Percentiles rank a stretch among this genome's conserved stretches.
Conservation (phyloP, 2,797 vertebrate species). For the Acanthurus tractus region DNA sequence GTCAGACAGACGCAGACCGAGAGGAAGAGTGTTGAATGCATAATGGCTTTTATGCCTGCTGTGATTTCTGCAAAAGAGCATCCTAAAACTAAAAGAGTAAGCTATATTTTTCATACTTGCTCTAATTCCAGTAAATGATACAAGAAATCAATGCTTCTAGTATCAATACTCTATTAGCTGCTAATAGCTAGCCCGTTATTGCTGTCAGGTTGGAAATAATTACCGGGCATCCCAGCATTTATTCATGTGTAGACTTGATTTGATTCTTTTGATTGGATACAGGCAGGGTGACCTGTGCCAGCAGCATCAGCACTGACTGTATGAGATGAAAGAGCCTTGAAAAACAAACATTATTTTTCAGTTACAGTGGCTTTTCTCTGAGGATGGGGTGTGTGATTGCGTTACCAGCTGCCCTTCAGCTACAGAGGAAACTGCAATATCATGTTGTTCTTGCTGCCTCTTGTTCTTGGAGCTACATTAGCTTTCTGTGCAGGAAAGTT, state of each 20-base stretch:
- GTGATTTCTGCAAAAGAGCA: conserved; percentile 20
- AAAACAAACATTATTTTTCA: conserved; percentile 43
- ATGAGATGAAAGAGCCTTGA: conserved; percentile 41
- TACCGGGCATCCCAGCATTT: conserved; percentile 10
- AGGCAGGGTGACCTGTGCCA: conserved; percentile 11
- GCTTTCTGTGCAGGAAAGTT: conserved; percentile 2
- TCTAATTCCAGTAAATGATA: conserved; percentile 43
- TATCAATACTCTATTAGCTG: conserved; percentile 48
- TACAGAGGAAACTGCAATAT: conserved; percentile 45
- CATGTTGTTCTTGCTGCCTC: conserved; percentile 26
- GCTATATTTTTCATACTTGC: background rate
- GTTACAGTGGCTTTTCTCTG: conserved; percentile 35
- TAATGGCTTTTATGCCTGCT: conserved; percentile 26
- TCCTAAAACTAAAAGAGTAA: background rate
- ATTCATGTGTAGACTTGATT: conserved; percentile 16
- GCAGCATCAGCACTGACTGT: conserved; percentile 9
- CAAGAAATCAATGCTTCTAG: conserved; percentile 27
- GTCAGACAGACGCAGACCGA: background rate
- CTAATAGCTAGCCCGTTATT: conserved; percentile 26
- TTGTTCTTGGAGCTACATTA: conserved; percentile 32
- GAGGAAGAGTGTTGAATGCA: conserved; percentile 7
- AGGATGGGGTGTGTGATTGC: conserved; percentile 42
- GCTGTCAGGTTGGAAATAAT: conserved; percentile 30
- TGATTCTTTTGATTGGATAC: conserved; percentile 12
- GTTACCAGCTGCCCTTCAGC: conserved; percentile 54